Conservation (phyloP, 2,113 vertebrate genomes). For the Xenopus borealis region DNA sequence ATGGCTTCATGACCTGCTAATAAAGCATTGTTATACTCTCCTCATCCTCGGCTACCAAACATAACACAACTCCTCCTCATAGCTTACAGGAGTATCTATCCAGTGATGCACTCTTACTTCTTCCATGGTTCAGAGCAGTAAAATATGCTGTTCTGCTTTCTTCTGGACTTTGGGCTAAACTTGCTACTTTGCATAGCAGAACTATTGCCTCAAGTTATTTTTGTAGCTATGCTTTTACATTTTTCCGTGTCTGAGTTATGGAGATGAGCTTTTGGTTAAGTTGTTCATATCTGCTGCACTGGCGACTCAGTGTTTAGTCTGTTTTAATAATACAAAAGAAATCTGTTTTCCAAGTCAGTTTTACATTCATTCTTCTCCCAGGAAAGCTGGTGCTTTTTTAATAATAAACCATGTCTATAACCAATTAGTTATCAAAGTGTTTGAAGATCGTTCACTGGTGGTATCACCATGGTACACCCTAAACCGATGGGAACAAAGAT, state of each 20-base stretch:
- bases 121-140: slow-evolving; percentile 58
- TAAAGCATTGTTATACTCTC: no score
- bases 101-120: slow-evolving; percentile 69
- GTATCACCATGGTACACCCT: no score
- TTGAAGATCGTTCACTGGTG: no score
- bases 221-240: slow-evolving; percentile 48
- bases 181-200: not conserved
- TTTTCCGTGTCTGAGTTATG: slow-evolving; percentile 45
- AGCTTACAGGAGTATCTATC: slow-evolving; percentile 68
- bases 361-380: no score
- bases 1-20: no score
- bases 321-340: no score
- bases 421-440: no score
- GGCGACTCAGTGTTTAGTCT: not conserved
- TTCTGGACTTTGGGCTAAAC: not conserved
- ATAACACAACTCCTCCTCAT: slow-evolving; percentile 70
- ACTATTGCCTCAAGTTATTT: slow-evolving; percentile 42
- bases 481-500: no score
- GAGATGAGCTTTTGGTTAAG: slow-evolving; percentile 42
- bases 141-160: not conserved
- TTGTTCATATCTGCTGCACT: not conserved
- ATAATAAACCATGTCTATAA: no score
- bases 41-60: no score
- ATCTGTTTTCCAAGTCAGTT: no score
- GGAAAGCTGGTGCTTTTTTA: no score